Evolutionary conservation across 2,797 vertebrate species (phyloP), one percentile per base, ranked within the genome.

Genomic region (Ctenochaetus hawaiiensis): DNA sequence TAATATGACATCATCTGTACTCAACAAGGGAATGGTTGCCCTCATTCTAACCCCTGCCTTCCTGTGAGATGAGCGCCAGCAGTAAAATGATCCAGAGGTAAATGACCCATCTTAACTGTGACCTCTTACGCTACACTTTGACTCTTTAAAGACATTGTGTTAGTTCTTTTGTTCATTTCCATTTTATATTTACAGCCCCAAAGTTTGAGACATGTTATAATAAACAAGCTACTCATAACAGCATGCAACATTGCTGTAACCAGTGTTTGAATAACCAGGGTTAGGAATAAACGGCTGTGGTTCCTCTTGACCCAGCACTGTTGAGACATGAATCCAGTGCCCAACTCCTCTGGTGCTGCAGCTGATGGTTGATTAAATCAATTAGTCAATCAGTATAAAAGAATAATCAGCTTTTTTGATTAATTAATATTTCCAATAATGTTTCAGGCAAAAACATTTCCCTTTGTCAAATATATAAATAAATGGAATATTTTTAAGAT

Each of bases 181-280:
- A n/a, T 10, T 20, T 5, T 17, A 47, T 43, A 41, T 30, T 18
- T 43, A 13, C 63, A 57, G 30, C 30, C 30, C 30, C 30, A 74
- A 0, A 6, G 12, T 13, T 59, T 59, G 11, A 7, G 8, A 75
- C 60, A 71, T 62, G 54, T 59, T 22, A 18, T 41, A 23, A 52
- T 26, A 63, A 53, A 72, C 26, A 7, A 17, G 30, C 18, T 58
- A 4, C 8, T 13, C 26, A 51, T 72, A 48, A 14, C 6, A 47
- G 57, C n/a, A 1, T 5, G 17, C 66, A 37, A 53, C 48, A 44
- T 54, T 51, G 69, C 69, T 58, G 8, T 48, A 53, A 74, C 51
- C 74, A 69, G 18, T 5, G 30, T 61, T 26, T 64, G 10, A 60
- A 20, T 13, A 10, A 13, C 20, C 12, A 53, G 13, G 7, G 22